phyloP scores from a whole-genome alignment of 1,140 invertebrate species.

The Mycetomoellerius zeteki region DNA sequence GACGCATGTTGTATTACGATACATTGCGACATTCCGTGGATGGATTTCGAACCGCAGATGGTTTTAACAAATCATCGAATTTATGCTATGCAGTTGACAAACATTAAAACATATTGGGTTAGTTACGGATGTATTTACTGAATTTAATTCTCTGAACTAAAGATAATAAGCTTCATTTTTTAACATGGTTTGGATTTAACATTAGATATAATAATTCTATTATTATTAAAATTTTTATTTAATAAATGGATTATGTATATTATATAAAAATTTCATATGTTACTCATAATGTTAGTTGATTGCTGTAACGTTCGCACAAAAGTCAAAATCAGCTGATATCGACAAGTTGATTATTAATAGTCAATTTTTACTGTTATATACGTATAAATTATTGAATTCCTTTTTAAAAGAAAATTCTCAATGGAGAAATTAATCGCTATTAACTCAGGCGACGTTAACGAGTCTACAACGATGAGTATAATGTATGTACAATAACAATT shows the following conservation, averaged over 20 bases:
- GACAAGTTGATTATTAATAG: background rate
- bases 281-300: background rate
- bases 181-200: no score
- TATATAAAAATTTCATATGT: background rate
- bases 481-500: background rate
- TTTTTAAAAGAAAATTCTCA: background rate
- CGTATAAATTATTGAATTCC: background rate
- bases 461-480: background rate
- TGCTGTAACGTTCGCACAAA: background rate
- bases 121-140: background rate
- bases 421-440: background rate
- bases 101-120: background rate
- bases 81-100: background rate
- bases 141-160: background rate
- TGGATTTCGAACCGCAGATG: background rate
- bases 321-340: background rate
- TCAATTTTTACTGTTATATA: background rate
- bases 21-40: background rate
- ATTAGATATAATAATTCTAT: background rate
- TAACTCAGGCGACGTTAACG: background rate
- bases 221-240: background rate
- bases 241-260: background rate
- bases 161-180: background rate
- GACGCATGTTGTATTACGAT: slow-evolving; percentile 19
- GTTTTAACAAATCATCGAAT: slow-evolving; percentile 21